Percentiles rank a stretch among this genome's conserved stretches.
Conservation (phyloP, 1,140 invertebrate genomes). For the Drosophila leontia region DNA sequence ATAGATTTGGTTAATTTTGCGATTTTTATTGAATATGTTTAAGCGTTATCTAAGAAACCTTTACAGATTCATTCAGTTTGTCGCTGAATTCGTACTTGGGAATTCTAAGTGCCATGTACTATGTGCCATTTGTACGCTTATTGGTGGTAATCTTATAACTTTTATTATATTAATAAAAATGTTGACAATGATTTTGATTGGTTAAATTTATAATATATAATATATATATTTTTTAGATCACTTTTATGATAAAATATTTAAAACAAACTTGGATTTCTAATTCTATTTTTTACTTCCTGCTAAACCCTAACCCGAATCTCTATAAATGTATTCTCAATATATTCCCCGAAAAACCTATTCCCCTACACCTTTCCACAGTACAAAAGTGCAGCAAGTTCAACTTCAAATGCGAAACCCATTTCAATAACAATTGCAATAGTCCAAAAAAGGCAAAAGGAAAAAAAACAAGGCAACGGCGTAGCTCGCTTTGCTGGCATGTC, state of each 20-base stretch:
- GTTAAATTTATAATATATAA: no score
- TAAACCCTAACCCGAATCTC: no score
- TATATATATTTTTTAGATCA: no score
- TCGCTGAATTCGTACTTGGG: background rate
- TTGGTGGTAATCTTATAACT: background rate
- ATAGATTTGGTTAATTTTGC: no score
- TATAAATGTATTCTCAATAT: no score
- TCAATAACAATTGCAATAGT: constrained; percentile 69
- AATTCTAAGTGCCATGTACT: background rate
- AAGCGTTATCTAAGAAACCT: no score
- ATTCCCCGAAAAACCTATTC: background rate
- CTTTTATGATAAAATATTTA: no score
- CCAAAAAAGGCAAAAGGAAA: constrained; percentile 38
- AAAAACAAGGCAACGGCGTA: constrained; percentile 9
- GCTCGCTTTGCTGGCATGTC: constrained; percentile 58
- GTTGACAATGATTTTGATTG: no score
- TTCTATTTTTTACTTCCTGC: no score
- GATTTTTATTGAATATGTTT: no score
- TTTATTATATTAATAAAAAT: no score
- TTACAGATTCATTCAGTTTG: background rate
- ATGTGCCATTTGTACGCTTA: background rate
- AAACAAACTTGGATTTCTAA: no score
- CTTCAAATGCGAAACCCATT: constrained; percentile 66
- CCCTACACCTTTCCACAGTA: background rate
- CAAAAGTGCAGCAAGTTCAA: constrained; percentile 60